Conservation (phyloP, 1,140 invertebrate genomes). For the Arctopsyche grandis region DNA sequence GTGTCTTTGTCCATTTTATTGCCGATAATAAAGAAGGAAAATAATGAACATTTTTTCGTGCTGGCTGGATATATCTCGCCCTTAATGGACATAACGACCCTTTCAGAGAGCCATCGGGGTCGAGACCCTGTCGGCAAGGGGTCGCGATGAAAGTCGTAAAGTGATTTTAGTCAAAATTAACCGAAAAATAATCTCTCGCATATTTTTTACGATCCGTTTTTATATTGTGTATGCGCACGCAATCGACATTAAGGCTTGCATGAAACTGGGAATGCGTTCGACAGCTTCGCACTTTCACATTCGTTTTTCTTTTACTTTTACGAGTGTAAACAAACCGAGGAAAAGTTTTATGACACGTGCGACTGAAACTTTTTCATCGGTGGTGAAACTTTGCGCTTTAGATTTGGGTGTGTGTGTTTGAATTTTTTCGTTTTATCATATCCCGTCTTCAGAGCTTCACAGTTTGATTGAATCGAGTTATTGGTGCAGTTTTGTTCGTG, state of each 20-base stretch:
- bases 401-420: too few relatives aligned
- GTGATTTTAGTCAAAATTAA: conserved; percentile 38
- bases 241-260: background rate
- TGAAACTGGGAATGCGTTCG: too few relatives aligned
- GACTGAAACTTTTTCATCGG: too few relatives aligned
- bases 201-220: conserved; percentile 31
- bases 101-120: background rate
- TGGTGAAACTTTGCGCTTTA: too few relatives aligned
- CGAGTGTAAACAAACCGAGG: too few relatives aligned
- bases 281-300: too few relatives aligned
- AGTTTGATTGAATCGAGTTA: too few relatives aligned
- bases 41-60: conserved; percentile 33
- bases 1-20: conserved; percentile 32
- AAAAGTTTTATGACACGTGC: too few relatives aligned
- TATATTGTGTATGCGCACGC: background rate
- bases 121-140: background rate
- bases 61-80: conserved; percentile 4
- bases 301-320: too few relatives aligned
- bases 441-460: too few relatives aligned
- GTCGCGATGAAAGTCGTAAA: conserved; percentile 25
- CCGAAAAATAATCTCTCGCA: conserved; percentile 33
- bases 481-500: too few relatives aligned
- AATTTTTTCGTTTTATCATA: too few relatives aligned
- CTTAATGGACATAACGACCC: conserved; percentile 31
- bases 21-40: conserved; percentile 34